Evolutionary conservation across 2,888 invertebrate species (phyloP), one percentile per base, ranked within the genome.

Genomic region (Tenthredo distinguenda): DNA sequence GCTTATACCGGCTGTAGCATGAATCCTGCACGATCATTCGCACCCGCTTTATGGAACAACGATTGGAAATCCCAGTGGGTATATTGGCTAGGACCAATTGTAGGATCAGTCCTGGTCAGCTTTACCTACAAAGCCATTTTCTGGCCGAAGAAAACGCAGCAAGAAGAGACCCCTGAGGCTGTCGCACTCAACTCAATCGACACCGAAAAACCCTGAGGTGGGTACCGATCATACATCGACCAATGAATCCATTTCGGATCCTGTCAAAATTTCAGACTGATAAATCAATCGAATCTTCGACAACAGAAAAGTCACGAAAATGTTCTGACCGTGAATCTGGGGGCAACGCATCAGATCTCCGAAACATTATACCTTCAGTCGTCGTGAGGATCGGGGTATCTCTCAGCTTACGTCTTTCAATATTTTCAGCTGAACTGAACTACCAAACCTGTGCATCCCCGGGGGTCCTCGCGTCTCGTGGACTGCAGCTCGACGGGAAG

Each of bases 1-100:
- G 94, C 94, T 2, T 96, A 95, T 90, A 96, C 96, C 10, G 96
- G 96, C 0, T 95, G 96, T 82, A 96, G 96, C 86, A 95, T 96
- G 96, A 96, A 96, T 90, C 96, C 96, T 0, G 96, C 95, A 1
- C 94, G 96, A 88, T 92, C 93, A 1, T 87, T 94, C 37, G 94
- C 88, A 0, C 94, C 94, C 0, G 94, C 93, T 0, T 76, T 94
- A 7, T 93, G 93, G 93, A 93, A 93, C 87, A 91, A 91, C 84
- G 87, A 90, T 43, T 94, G 93, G 93, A 31, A 85, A 6, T 86
- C 90, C 58, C 94, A 94, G 5, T 94, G 94, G 94, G 87, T 93
- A 62, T 93, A 93, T 86, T 93, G 93, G 93, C 86, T 93, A 47
- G 93, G 93, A 0, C 93, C 93, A 1, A 85, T 93, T 15, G 89